Evolutionary conservation across 2,888 invertebrate genomes (phyloP).

Genomic region (Flexamia atlantica): DNA sequence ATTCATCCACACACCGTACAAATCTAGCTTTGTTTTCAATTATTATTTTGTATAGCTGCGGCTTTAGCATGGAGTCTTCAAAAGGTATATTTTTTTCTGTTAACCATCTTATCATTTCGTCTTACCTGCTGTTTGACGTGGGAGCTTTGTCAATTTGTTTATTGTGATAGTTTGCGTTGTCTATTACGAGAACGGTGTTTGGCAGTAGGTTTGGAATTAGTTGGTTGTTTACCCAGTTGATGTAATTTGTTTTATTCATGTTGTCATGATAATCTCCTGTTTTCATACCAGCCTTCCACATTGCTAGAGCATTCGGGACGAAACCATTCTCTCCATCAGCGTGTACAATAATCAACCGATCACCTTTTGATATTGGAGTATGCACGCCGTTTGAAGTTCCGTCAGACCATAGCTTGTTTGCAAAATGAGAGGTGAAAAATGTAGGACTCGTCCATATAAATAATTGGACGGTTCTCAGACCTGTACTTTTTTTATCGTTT

Average conservation of each 20-base stretch:
- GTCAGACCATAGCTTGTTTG: conserved; percentile 26
- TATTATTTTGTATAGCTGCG: too few relatives aligned
- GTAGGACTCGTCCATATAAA: conserved; percentile 34
- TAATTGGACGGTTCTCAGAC: background rate
- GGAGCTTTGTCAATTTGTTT: background rate
- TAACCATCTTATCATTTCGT: too few relatives aligned
- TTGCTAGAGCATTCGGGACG: too few relatives aligned
- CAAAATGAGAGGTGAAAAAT: background rate
- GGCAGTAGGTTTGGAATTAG: background rate
- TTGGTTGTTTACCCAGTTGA: background rate
- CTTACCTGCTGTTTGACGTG: background rate
- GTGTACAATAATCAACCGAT: conserved; percentile 13
- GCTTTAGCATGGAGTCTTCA: too few relatives aligned
- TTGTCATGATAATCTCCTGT: background rate
- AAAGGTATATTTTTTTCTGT: too few relatives aligned
- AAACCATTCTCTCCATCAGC: background rate
- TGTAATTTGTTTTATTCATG: background rate
- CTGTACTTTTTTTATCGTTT: conserved; percentile 10
- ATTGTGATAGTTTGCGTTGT: background rate
- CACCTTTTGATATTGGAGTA: conserved; percentile 42
- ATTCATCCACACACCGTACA: too few relatives aligned
- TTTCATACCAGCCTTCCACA: background rate
- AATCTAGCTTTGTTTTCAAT: too few relatives aligned
- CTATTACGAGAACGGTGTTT: background rate
- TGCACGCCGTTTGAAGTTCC: background rate